A percentile compares a stretch with the other conserved stretches of the same genome.
Evolutionary conservation across 2,113 vertebrate species (phyloP).

Genomic region (Heteronetta atricapilla): DNA sequence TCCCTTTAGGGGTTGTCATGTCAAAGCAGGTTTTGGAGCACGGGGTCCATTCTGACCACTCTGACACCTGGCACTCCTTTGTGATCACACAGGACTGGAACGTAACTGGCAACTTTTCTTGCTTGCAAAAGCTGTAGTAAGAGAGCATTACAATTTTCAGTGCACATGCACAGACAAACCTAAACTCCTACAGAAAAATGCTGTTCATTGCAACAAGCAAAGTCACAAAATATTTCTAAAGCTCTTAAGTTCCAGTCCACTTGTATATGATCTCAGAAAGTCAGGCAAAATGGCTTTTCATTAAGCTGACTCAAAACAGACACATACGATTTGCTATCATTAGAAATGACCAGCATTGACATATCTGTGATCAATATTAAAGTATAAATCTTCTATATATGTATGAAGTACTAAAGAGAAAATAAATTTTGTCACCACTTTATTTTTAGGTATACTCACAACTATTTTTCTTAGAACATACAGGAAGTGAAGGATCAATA

Average conservation of each 20-base stretch:
- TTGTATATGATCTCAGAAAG: not conserved
- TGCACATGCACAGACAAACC: not conserved
- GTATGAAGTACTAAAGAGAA: not conserved
- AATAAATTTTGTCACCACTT: not conserved
- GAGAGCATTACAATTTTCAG: conserved; percentile 14
- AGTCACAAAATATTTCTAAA: not conserved
- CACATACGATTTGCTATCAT: not conserved
- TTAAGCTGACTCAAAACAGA: not conserved
- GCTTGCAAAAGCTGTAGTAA: conserved; percentile 85
- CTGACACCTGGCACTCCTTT: conserved; percentile 88
- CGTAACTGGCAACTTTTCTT: conserved; percentile 86
- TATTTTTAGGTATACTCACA: not conserved
- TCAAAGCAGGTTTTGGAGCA: conserved; percentile 89
- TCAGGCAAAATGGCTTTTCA: not conserved
- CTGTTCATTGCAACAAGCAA: not conserved
- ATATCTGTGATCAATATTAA: not conserved
- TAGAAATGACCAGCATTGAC: not conserved
- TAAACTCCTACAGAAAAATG: not conserved
- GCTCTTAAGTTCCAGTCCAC: not conserved
- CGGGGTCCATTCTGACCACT: conserved; percentile 88
- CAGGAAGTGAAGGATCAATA: not conserved
- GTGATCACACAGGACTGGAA: conserved; percentile 92
- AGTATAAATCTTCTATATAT: not conserved
- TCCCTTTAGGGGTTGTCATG: conserved; percentile 76
- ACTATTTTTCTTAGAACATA: not conserved